These are phyloP conservation scores for Macaria notata DNA, from an alignment of 2,888 invertebrate genomes.

Conservation along the genomic window DNA sequence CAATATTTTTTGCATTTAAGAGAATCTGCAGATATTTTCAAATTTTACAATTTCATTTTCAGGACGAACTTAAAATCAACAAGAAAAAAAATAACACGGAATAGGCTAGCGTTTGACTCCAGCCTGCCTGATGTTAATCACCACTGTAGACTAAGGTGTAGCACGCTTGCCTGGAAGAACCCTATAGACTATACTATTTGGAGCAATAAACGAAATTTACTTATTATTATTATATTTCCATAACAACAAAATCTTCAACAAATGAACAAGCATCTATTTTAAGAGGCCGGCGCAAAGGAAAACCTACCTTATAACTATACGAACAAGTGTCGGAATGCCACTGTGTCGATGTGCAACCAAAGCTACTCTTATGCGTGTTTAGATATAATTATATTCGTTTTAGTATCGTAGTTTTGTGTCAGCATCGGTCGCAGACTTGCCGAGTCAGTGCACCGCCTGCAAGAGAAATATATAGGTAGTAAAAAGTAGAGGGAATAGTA, in stretches of 20 bases:
- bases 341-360: slow-evolving; percentile 66
- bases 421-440: slow-evolving; percentile 44
- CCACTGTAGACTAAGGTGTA: too few relatives aligned
- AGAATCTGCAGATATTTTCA: too few relatives aligned
- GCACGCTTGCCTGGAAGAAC: too few relatives aligned
- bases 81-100: too few relatives aligned
- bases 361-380: slow-evolving; percentile 69
- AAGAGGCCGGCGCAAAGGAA: slow-evolving; percentile 59
- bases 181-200: too few relatives aligned
- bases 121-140: too few relatives aligned
- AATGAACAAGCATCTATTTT: slow-evolving; percentile 9
- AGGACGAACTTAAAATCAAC: too few relatives aligned
- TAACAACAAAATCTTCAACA: background rate
- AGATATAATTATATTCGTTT: slow-evolving; percentile 59
- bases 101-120: too few relatives aligned
- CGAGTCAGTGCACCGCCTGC: slow-evolving; percentile 64
- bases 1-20: too few relatives aligned
- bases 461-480: slow-evolving; percentile 24
- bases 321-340: slow-evolving; percentile 76
- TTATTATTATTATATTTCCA: too few relatives aligned
- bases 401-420: slow-evolving; percentile 39
- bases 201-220: too few relatives aligned
- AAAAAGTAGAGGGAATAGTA: background rate
- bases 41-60: too few relatives aligned
- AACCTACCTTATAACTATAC: slow-evolving; percentile 70